phyloP scores from a whole-genome alignment of 2,797 vertebrate genomes.

The Argya squamiceps region DNA sequence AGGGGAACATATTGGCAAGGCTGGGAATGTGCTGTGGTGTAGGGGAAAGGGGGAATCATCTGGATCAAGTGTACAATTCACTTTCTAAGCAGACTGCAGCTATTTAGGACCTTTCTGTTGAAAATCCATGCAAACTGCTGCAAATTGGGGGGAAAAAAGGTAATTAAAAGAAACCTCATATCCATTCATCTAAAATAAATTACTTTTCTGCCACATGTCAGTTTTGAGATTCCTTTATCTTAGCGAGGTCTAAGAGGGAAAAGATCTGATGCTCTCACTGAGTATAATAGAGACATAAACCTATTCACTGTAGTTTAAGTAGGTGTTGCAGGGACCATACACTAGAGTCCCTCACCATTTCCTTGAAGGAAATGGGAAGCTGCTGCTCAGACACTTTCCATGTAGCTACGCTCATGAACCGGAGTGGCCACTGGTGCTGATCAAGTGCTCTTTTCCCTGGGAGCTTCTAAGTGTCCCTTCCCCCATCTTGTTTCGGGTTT shows the following conservation, averaged over 20 bases:
- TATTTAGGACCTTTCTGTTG: background rate
- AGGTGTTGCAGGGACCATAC: background rate
- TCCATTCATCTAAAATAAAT: background rate
- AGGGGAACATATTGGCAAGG: background rate
- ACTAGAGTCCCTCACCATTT: background rate
- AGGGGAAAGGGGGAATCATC: constrained; percentile 21
- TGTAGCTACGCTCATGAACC: background rate
- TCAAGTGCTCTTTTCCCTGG: background rate
- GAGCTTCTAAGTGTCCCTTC: background rate
- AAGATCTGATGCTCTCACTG: background rate
- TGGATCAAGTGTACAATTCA: background rate
- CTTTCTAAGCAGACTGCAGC: background rate
- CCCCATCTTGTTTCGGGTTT: background rate
- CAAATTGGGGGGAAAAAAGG: background rate
- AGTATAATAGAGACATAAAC: background rate
- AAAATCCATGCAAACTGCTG: background rate
- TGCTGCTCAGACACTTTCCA: background rate
- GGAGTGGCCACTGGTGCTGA: background rate
- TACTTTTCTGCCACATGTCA: background rate
- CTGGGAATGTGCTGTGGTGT: background rate
- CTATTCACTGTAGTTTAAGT: background rate
- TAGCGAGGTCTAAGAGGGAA: background rate
- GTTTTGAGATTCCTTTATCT: background rate
- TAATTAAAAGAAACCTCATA: background rate
- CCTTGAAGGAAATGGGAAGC: background rate